Percentiles rank a stretch among this genome's conserved stretches.
Evolutionary conservation across 2,113 vertebrate species (phyloP).

Genomic region (Tretioscincus oriximinensis): DNA sequence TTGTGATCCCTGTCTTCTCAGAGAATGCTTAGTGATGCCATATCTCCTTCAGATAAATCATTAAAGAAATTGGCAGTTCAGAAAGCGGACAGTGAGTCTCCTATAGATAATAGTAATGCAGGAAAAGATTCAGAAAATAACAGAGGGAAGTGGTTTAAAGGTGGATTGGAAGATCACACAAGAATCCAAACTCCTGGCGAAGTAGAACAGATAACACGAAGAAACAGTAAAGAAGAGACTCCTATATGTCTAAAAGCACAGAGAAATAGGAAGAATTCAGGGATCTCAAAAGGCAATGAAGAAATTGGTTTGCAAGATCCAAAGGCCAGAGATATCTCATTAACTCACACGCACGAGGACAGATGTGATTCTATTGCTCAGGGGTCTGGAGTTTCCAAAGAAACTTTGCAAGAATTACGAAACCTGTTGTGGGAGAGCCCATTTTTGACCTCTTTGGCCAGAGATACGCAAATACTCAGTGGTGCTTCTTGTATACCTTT

Average conservation of each 20-base stretch:
- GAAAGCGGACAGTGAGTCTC: constrained; percentile 1
- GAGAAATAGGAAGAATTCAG: background rate
- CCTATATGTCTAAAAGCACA: constrained; percentile 19
- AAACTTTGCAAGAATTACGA: constrained; percentile 79
- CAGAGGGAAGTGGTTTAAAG: constrained; percentile 2
- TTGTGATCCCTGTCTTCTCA: constrained; percentile 47
- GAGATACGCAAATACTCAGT: constrained; percentile 37
- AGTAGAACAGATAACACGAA: fast-evolving
- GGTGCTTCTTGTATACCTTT: constrained; percentile 48
- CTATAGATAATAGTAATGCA: background rate
- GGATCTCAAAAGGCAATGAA: background rate
- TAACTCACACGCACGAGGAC: fast-evolving
- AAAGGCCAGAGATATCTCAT: background rate
- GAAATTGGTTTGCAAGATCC: background rate
- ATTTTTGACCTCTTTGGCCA: constrained; percentile 50
- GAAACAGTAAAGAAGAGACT: background rate
- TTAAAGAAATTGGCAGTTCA: constrained; percentile 50
- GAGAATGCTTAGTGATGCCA: constrained; percentile 39
- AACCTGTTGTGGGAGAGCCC: constrained; percentile 70
- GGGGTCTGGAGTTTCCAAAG: constrained; percentile 61
- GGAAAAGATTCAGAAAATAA: constrained; percentile 36
- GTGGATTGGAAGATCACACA: constrained; percentile 19
- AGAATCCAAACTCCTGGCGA: constrained; percentile 23
- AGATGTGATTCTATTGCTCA: background rate
- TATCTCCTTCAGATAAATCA: constrained; percentile 32